Evolutionary conservation across 1,140 invertebrate species (phyloP).

Genomic region (Drosophila pseudoananassae): DNA sequence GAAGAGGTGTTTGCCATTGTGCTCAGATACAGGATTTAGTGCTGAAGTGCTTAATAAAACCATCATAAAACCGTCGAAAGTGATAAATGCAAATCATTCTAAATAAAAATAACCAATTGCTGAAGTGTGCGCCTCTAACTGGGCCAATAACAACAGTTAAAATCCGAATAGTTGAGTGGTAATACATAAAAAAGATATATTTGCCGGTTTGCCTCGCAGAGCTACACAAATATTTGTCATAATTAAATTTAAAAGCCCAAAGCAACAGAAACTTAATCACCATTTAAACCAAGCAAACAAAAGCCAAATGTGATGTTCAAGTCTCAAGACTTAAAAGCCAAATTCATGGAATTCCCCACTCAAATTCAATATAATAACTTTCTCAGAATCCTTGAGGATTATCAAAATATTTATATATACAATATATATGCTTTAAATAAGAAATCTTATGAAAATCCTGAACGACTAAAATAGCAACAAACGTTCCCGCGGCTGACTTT

Average conservation of each 20-base stretch:
- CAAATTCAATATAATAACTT: conserved; percentile 17
- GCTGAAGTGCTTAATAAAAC: conserved; percentile 46
- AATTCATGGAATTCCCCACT: background rate
- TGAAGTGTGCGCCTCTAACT: conserved; percentile 23
- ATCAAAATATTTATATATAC: conserved; percentile 32
- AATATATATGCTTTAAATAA: conserved; percentile 43
- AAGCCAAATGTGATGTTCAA: background rate
- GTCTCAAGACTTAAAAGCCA: background rate
- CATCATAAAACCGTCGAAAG: conserved; percentile 30
- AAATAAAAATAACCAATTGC: conserved; percentile 29
- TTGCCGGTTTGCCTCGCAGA: conserved; percentile 4
- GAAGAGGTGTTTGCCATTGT: conserved; percentile 46
- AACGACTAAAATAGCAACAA: conserved; percentile 63
- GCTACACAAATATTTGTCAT: background rate
- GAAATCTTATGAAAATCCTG: conserved; percentile 38
- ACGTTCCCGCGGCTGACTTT: conserved; percentile 67
- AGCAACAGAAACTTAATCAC: background rate
- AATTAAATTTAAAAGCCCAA: background rate
- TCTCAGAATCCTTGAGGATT: conserved; percentile 47
- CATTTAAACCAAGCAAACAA: background rate
- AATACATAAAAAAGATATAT: conserved; percentile 3
- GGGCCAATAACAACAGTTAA: background rate
- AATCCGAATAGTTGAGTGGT: conserved; percentile 10
- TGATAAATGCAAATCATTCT: conserved; percentile 46
- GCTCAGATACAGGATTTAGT: conserved; percentile 49